A percentile compares a stretch with the other conserved stretches of the same genome.
phyloP scores from a whole-genome alignment of 2,113 vertebrate species.

The Gila orcuttii region DNA sequence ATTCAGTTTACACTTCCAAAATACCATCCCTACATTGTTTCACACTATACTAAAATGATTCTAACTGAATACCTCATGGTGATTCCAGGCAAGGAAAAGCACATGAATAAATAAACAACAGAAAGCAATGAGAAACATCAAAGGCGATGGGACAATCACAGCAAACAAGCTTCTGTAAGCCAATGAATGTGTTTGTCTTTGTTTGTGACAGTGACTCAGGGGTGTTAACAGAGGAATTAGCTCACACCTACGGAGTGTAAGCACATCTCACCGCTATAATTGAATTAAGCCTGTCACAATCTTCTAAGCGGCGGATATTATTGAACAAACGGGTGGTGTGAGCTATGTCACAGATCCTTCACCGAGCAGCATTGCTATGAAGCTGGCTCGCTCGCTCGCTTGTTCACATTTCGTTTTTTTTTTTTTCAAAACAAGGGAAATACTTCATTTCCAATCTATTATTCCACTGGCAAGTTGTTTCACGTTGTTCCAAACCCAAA shows the following conservation, averaged over 20 bases:
- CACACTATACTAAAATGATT: constrained; percentile 71
- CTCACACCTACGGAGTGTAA: constrained; percentile 73
- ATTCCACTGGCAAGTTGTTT: background rate
- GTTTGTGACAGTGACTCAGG: constrained; percentile 76
- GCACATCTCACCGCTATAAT: constrained; percentile 67
- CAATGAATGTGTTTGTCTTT: constrained; percentile 70
- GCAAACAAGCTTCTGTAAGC: constrained; percentile 71
- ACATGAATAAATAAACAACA: constrained; percentile 76
- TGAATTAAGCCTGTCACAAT: constrained; percentile 72
- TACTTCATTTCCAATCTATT: background rate
- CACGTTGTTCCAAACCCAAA: background rate
- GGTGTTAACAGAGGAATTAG: constrained; percentile 76
- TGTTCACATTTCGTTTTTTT: background rate
- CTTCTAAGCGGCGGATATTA: constrained; percentile 53
- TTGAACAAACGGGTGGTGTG: constrained; percentile 37
- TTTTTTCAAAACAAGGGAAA: background rate
- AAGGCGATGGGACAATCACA: constrained; percentile 72
- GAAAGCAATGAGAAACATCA: constrained; percentile 75
- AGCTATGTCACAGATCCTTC: constrained; percentile 39
- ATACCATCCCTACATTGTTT: constrained; percentile 65
- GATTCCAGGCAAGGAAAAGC: constrained; percentile 67
- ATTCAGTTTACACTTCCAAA: constrained; percentile 63
- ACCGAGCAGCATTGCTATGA: background rate
- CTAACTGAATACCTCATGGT: constrained; percentile 69
- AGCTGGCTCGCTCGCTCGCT: background rate